Percentiles rank a stretch among this genome's conserved stretches.
Conservation (phyloP, 2,797 vertebrate species). For the Hydrolagus colliei region DNA sequence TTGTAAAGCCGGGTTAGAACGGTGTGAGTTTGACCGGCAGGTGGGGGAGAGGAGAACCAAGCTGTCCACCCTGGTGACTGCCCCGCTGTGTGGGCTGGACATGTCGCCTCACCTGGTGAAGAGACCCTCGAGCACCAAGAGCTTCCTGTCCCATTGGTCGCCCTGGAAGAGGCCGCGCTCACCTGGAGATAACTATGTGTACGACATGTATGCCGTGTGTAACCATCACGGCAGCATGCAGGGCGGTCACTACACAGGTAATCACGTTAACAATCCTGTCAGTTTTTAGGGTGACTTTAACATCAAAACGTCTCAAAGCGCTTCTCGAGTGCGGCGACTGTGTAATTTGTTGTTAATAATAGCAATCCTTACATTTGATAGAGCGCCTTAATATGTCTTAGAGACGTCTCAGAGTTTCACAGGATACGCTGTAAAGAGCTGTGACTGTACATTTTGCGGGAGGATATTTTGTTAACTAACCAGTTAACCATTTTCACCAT, state of each 20-base stretch:
- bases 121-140: slow-evolving; percentile 56
- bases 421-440: too few relatives aligned
- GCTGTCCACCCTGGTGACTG: slow-evolving; percentile 76
- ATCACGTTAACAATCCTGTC: not conserved
- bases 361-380: too few relatives aligned
- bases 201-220: slow-evolving; percentile 86
- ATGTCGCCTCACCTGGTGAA: slow-evolving; percentile 85
- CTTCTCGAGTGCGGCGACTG: too few relatives aligned
- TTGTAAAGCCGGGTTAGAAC: too few relatives aligned
- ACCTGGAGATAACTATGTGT: slow-evolving; percentile 63
- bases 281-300: too few relatives aligned
- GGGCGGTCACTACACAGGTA: slow-evolving; percentile 89
- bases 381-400: too few relatives aligned
- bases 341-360: too few relatives aligned
- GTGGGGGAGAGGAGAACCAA: slow-evolving; percentile 81
- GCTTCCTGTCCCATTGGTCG: slow-evolving; percentile 51
- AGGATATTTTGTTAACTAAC: too few relatives aligned
- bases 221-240: slow-evolving; percentile 92
- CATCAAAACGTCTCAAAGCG: slow-evolving; percentile 26
- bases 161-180: slow-evolving; percentile 58
- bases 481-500: too few relatives aligned
- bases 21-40: slow-evolving; percentile 16
- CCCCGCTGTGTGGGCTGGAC: slow-evolving; percentile 72
- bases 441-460: too few relatives aligned
- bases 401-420: too few relatives aligned